Percentiles rank a stretch among this genome's conserved stretches.
phyloP scores from a whole-genome alignment of 1,140 invertebrate species.

The Tetramorium parvispinum region DNA sequence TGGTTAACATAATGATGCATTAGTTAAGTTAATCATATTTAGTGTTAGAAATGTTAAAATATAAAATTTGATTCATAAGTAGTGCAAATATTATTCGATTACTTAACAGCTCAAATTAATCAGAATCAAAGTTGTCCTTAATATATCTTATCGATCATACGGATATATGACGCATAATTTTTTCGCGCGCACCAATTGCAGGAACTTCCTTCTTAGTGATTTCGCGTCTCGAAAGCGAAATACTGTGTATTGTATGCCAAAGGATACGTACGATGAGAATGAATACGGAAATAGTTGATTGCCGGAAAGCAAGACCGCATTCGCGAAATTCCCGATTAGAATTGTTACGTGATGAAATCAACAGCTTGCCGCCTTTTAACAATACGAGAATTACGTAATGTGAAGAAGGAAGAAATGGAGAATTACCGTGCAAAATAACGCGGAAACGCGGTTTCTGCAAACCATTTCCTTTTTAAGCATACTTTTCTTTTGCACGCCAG shows the following conservation, averaged over 20 bases:
- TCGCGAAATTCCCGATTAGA: neutral
- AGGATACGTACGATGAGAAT: neutral
- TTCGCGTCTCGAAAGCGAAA: neutral
- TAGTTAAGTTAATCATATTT: too few species aligned
- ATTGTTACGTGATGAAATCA: neutral
- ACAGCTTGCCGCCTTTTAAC: neutral
- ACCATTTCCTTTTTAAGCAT: neutral
- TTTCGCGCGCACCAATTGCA: neutral
- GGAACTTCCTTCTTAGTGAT: neutral
- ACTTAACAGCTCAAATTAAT: neutral
- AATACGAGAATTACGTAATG: neutral
- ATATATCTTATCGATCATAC: neutral
- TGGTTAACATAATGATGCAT: too few species aligned
- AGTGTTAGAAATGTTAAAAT: too few species aligned
- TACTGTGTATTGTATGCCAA: neutral
- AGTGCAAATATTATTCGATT: neutral
- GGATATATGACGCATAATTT: neutral
- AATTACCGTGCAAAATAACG: neutral
- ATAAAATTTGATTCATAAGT: neutral
- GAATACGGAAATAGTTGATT: slow-evolving; percentile 15
- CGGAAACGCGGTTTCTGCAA: neutral
- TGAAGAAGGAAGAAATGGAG: neutral
- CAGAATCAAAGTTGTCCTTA: neutral
- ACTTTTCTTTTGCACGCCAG: neutral
- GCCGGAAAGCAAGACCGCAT: neutral